Base-by-base conservation (phyloP, 2,797 vertebrate species). In the Arctocebus calabarensis region DNA sequence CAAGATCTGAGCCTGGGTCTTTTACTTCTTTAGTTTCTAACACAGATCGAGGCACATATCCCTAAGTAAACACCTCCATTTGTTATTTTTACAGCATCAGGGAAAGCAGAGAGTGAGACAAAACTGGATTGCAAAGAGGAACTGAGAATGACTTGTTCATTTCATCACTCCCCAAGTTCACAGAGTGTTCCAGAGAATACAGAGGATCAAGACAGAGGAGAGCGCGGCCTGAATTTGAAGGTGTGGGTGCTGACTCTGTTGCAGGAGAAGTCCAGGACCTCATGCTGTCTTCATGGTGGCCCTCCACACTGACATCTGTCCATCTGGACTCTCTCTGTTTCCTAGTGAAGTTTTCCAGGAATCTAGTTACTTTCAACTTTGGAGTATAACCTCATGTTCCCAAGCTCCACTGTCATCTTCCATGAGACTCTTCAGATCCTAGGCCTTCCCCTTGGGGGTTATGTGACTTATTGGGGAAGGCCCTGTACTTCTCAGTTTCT, bases 71-170 rank as follows among this genome's bases (percentile, higher is more conserved):
- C 37, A 82, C 20, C 29, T 68, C 8, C 17, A 7, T 55, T 71
- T 82, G 45, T 59, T 32, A 81, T 74, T 82, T 90, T 88, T 66
- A 57, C n/a, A 83, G 52, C 27, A 88, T 43, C 32, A 61, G 9
- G 59, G 43, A 90, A 90, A 89, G 2, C 1, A 70, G 43, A 83
- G 27, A 87, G 9, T 34, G 12, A 5, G 22, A 43, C 40, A 57
- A 90, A 52, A 32, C 11, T 25, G 14, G 5, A 45, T 40, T 90
- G 2, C 48, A 74, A 79, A 73, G 32, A 86, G 7, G 43, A 79
- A 71, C 68, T 1, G 12, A 59, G 48, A 84, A 48, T 0, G 2
- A 5, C 7, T n/a, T 9, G 13, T 27, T 52, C 48, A 25, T 75
- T 92, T 84, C 27, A 48, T 74, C 78, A 29, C 45, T 73, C 48